Percentiles rank a stretch among this genome's conserved stretches.
Conservation (phyloP, 2,113 vertebrate genomes). For the Hiodon alosoides region DNA sequence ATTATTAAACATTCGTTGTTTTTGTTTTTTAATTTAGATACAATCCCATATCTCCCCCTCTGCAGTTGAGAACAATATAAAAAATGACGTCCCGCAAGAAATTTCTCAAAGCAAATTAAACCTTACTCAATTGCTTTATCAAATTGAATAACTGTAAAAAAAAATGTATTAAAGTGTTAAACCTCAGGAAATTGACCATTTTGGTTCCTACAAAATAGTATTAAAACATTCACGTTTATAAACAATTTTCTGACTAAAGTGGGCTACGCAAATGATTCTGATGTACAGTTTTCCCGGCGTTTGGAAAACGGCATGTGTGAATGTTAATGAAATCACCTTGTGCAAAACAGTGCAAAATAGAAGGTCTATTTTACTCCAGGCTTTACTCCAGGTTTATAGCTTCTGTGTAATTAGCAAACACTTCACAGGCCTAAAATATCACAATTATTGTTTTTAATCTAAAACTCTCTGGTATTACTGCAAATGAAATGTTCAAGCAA, state of each 20-base stretch:
- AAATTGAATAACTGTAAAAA: too few relatives aligned
- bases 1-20: too few relatives aligned
- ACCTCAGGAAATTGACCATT: too few relatives aligned
- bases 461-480: constrained; percentile 42
- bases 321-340: constrained; percentile 23
- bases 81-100: too few relatives aligned
- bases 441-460: constrained; percentile 53
- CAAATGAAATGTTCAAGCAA: constrained; percentile 42
- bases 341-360: constrained; percentile 12
- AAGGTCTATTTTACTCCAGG: constrained; percentile 41
- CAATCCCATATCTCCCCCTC: too few relatives aligned
- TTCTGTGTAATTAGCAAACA: constrained; percentile 38
- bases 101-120: too few relatives aligned
- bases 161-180: too few relatives aligned
- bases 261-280: constrained; percentile 40
- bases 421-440: constrained; percentile 40
- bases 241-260: constrained; percentile 24
- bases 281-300: constrained; percentile 18
- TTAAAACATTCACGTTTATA: too few relatives aligned
- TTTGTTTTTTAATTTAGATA: too few relatives aligned
- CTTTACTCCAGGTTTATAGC: constrained; percentile 39
- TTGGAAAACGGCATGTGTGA: neutral
- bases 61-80: too few relatives aligned
- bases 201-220: too few relatives aligned
- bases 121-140: too few relatives aligned